These are phyloP conservation scores for Hycleus cichorii DNA, from an alignment of 1,140 invertebrate species.

Conservation along the genomic window DNA sequence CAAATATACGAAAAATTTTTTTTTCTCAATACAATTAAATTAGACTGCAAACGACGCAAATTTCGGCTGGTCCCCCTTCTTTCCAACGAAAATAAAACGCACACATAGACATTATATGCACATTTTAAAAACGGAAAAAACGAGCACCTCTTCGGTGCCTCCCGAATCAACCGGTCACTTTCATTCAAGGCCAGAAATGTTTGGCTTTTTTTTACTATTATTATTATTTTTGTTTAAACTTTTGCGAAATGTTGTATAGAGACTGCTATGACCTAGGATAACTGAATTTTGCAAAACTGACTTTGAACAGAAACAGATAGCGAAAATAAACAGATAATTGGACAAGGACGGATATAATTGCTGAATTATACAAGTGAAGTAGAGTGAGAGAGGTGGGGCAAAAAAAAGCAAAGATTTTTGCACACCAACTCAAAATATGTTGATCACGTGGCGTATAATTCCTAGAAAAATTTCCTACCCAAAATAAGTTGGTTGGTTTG, in stretches of 20 bases:
- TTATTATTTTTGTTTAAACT: neutral
- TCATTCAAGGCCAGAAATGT: slow-evolving; percentile 32
- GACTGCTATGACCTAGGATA: slow-evolving; percentile 28
- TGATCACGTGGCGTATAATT: neutral
- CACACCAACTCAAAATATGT: slow-evolving; percentile 2
- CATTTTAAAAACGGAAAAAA: too few relatives aligned
- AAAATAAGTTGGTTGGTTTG: too few relatives aligned
- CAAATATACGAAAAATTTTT: too few relatives aligned
- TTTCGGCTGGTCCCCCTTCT: too few relatives aligned
- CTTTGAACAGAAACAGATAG: slow-evolving; percentile 17
- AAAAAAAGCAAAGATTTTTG: too few relatives aligned
- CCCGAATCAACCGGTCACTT: slow-evolving; percentile 28
- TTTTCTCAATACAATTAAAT: too few relatives aligned
- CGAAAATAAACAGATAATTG: slow-evolving; percentile 1
- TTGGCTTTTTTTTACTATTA: slow-evolving; percentile 34
- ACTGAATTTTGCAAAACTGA: slow-evolving; percentile 18
- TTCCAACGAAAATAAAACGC: too few relatives aligned
- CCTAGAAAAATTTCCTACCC: neutral
- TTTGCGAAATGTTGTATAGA: slow-evolving; percentile 21
- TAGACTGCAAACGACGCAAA: too few relatives aligned
- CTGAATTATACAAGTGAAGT: too few relatives aligned
- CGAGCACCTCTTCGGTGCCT: slow-evolving; percentile 23
- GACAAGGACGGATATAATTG: too few relatives aligned
- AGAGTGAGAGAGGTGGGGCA: too few relatives aligned
- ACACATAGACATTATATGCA: too few relatives aligned